Conservation (phyloP, 2,797 vertebrate species). For the Eremophila alpestris region DNA sequence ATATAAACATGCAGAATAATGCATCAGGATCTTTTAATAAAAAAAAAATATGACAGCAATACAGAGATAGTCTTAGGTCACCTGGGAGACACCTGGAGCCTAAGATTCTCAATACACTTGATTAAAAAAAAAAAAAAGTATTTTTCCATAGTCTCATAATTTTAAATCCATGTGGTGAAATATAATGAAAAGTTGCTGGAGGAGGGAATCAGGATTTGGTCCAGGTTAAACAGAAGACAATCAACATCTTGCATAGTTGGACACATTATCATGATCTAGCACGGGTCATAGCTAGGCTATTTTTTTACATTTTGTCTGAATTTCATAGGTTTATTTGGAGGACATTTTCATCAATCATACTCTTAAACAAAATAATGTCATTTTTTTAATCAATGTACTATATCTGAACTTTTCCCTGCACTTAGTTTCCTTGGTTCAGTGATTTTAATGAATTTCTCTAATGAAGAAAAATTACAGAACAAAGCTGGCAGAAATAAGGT, state of each 20-base stretch:
- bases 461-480: neutral
- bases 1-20: neutral
- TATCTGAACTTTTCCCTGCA: neutral
- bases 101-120: neutral
- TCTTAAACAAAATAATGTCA: neutral
- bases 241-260: neutral
- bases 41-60: neutral
- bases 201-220: neutral
- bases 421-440: neutral
- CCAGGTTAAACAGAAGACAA: neutral
- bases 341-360: neutral
- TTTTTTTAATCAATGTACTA: neutral
- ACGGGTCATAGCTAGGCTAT: neutral
- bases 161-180: neutral
- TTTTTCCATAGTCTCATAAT: neutral
- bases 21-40: neutral
- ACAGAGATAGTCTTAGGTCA: neutral
- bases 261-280: neutral
- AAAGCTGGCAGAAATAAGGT: neutral
- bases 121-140: neutral
- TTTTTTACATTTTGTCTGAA: neutral
- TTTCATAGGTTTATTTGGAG: neutral
- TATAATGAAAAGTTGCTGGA: neutral
- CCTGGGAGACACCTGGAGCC: neutral
- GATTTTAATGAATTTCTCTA: constrained; percentile 7